These are phyloP conservation scores for Theodoxus fluviatilis DNA, from an alignment of 2,888 invertebrate genomes.

Conservation along the genomic window DNA sequence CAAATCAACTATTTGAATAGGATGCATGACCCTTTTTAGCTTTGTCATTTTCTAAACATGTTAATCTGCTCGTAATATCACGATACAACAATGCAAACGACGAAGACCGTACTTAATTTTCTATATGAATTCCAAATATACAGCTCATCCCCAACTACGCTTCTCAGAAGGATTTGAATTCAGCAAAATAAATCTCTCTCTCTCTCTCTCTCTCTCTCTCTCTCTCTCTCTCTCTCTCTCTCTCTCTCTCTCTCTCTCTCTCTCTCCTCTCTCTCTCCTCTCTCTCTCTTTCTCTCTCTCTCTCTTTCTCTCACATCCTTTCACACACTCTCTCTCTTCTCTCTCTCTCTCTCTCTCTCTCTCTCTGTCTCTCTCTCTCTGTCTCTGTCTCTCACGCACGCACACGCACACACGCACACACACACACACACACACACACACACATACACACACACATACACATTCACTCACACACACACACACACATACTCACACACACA, in stretches of 20 bases:
- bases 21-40: no score
- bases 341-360: not conserved
- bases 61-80: no score
- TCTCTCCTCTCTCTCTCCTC: not conserved
- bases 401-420: slow-evolving; percentile 7
- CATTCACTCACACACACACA: slow-evolving; percentile 13
- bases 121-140: no score
- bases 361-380: slow-evolving; percentile 7
- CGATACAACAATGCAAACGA: no score
- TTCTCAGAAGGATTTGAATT: no score
- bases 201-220: not conserved
- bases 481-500: not conserved
- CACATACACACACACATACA: slow-evolving; percentile 15
- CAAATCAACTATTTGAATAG: no score
- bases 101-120: no score
- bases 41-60: no score
- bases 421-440: slow-evolving; percentile 13
- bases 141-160: no score
- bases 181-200: not conserved
- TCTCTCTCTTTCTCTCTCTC: not conserved
- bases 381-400: not conserved
- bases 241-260: not conserved
- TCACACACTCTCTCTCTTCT: not conserved
- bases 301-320: not conserved
- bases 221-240: slow-evolving; percentile 14